Conservation (phyloP, 2,888 invertebrate genomes). For the Melanostoma mellinum region DNA sequence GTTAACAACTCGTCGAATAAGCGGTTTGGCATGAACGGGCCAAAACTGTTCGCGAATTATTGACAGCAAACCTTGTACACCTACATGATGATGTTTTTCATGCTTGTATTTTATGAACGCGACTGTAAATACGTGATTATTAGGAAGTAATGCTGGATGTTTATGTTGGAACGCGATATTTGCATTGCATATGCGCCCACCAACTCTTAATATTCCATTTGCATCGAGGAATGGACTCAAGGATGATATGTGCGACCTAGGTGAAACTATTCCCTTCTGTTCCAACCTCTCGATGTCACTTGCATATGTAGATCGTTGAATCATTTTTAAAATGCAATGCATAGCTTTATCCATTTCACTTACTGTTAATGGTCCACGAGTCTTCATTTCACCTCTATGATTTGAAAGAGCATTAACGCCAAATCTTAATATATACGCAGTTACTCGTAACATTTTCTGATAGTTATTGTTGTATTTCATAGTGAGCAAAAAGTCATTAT, state of each 20-base stretch:
- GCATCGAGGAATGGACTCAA: neutral
- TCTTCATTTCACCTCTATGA: neutral
- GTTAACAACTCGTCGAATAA: neutral
- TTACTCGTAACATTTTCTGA: neutral
- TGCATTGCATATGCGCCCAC: neutral
- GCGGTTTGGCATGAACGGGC: conserved; percentile 16
- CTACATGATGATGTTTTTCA: conserved; percentile 4
- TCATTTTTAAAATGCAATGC: neutral
- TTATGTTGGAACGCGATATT: neutral
- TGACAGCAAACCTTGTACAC: conserved; percentile 7
- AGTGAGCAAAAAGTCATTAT: neutral
- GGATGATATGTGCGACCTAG: neutral
- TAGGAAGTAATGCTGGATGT: neutral
- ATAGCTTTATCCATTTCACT: neutral
- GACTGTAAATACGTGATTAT: neutral
- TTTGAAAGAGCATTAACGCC: neutral
- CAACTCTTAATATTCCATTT: conserved; percentile 1
- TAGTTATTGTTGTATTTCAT: neutral
- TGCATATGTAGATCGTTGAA: neutral
- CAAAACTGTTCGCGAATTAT: conserved; percentile 18
- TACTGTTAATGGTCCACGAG: neutral
- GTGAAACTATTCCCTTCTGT: neutral
- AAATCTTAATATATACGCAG: conserved; percentile 11
- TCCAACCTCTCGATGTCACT: neutral
- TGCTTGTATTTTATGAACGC: neutral